Conservation (phyloP, 2,113 vertebrate species). For the Dasyprocta punctata region DNA sequence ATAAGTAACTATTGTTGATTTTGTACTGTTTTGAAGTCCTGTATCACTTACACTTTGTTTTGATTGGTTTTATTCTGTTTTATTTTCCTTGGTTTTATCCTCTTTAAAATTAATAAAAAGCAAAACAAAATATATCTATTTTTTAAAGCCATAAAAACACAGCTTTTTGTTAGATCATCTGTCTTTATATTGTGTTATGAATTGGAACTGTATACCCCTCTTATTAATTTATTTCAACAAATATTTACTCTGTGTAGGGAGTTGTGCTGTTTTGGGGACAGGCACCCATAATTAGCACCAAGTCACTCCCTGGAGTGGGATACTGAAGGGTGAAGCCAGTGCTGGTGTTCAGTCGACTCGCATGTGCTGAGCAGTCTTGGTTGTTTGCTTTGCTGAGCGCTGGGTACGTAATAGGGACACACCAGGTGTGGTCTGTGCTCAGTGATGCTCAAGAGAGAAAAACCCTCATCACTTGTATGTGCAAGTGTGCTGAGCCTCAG, state of each 20-base stretch:
- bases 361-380: not conserved
- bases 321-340: too few species aligned
- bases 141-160: not conserved
- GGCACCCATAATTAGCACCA: fast-evolving
- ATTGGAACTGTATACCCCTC: not conserved
- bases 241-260: not conserved
- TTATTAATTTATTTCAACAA: not conserved
- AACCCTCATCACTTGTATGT: too few species aligned
- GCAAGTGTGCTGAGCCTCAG: not conserved
- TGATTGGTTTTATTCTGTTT: too few species aligned
- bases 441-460: not conserved
- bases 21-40: too few species aligned
- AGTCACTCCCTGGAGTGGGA: not conserved
- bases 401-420: not conserved
- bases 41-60: too few species aligned
- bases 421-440: fast-evolving
- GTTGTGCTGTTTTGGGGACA: not conserved
- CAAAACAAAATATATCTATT: not conserved
- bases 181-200: not conserved
- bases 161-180: not conserved
- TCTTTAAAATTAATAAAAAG: too few species aligned
- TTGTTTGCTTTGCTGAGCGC: too few species aligned
- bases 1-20: too few species aligned
- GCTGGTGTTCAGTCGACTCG: not conserved
- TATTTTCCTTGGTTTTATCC: too few species aligned